Conservation (phyloP, 2,113 vertebrate species). For the Lamprotornis superbus region DNA sequence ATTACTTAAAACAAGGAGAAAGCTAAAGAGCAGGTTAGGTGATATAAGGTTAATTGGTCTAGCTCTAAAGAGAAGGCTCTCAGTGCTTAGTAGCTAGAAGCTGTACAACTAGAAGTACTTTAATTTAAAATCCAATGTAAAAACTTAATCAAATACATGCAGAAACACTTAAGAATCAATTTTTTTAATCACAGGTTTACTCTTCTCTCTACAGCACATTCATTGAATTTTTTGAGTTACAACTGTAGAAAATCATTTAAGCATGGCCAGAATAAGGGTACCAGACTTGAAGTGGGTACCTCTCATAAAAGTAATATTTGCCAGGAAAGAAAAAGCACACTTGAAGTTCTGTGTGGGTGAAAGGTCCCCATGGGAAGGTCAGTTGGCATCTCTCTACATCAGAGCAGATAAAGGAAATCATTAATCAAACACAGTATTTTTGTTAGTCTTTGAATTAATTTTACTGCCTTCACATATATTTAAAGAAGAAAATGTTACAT, state of each 20-base stretch:
- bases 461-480: background rate
- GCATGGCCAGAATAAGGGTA: background rate
- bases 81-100: background rate
- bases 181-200: background rate
- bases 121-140: background rate
- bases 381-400: background rate
- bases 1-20: background rate
- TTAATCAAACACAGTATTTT: background rate
- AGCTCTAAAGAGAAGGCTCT: background rate
- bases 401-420: background rate
- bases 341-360: background rate
- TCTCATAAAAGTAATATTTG: background rate
- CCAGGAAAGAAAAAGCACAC: background rate
- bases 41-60: background rate
- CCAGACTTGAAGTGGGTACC: background rate
- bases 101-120: background rate
- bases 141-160: background rate
- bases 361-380: background rate
- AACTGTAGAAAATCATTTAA: background rate
- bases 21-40: background rate
- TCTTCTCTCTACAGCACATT: background rate
- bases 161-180: background rate
- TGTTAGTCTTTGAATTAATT: background rate
- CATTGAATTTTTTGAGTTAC: background rate
- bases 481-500: background rate